Evolutionary conservation across 2,888 invertebrate genomes (phyloP).

Genomic region (Trachelus tabidus): DNA sequence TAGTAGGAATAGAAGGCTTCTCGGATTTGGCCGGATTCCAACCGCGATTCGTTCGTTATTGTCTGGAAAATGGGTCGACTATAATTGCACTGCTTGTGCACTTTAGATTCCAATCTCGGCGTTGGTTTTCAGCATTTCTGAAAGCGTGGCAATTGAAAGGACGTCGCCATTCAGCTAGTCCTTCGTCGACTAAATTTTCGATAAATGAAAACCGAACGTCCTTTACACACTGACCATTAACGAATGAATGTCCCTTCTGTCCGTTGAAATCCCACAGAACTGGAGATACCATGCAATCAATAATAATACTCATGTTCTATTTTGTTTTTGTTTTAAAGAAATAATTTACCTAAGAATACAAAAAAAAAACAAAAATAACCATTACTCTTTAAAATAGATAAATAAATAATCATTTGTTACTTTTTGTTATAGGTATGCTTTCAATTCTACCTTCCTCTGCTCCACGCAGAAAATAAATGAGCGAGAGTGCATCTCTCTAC

Average conservation of each 20-base stretch:
- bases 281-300: not conserved
- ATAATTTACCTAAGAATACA: not conserved
- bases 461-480: not conserved
- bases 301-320: not conserved
- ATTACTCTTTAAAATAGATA: not conserved
- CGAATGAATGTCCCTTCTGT: not conserved
- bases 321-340: not conserved
- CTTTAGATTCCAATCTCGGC: conserved; percentile 38
- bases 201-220: not conserved
- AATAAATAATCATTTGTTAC: not conserved
- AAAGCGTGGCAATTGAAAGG: conserved; percentile 9
- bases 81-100: conserved; percentile 52
- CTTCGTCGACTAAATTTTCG: not conserved
- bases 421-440: not conserved
- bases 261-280: not conserved
- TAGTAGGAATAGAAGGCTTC: conserved; percentile 40
- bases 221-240: not conserved
- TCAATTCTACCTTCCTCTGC: not conserved
- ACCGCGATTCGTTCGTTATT: conserved; percentile 57
- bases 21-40: conserved; percentile 59
- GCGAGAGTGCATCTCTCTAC: not conserved
- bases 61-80: conserved; percentile 62
- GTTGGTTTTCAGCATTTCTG: conserved; percentile 16
- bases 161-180: not conserved
- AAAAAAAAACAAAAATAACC: not conserved